Evolutionary conservation across 2,888 invertebrate species (phyloP).

Genomic region (Spisula solida): DNA sequence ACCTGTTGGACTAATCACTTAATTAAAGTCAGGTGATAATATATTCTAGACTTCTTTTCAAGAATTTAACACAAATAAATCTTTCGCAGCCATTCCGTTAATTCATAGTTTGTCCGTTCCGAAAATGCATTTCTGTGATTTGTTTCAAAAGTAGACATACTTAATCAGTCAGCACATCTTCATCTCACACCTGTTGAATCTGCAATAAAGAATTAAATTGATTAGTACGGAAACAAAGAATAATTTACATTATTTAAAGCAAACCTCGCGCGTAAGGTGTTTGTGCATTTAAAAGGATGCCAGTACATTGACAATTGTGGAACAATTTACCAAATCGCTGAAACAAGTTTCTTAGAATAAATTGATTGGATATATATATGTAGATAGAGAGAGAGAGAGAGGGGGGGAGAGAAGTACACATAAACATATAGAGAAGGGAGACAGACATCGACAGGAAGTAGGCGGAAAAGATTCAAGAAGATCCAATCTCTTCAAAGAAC

Average conservation of each 20-base stretch:
- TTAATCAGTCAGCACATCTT: not conserved
- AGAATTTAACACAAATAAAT: not conserved
- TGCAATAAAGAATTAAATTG: too few species aligned
- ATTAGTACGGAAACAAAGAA: too few species aligned
- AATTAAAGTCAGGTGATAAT: not conserved
- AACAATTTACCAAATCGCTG: not conserved
- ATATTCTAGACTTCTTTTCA: not conserved
- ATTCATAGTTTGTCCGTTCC: slow-evolving; percentile 3
- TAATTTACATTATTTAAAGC: too few species aligned
- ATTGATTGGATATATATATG: not conserved
- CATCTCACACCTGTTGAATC: not conserved
- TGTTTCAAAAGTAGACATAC: not conserved
- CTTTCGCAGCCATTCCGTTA: not conserved
- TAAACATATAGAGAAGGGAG: not conserved
- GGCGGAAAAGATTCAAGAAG: not conserved
- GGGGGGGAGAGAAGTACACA: too few species aligned
- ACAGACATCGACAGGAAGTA: not conserved
- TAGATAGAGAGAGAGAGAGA: not conserved
- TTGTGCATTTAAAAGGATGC: too few species aligned
- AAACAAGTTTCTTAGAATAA: not conserved
- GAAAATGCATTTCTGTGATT: not conserved
- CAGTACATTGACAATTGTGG: not conserved
- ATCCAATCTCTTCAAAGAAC: not conserved
- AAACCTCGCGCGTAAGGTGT: too few species aligned
- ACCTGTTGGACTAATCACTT: not conserved